A percentile compares a stretch with the other conserved stretches of the same genome.
Conservation (phyloP, 2,113 vertebrate species). For the Hyla sarda region DNA sequence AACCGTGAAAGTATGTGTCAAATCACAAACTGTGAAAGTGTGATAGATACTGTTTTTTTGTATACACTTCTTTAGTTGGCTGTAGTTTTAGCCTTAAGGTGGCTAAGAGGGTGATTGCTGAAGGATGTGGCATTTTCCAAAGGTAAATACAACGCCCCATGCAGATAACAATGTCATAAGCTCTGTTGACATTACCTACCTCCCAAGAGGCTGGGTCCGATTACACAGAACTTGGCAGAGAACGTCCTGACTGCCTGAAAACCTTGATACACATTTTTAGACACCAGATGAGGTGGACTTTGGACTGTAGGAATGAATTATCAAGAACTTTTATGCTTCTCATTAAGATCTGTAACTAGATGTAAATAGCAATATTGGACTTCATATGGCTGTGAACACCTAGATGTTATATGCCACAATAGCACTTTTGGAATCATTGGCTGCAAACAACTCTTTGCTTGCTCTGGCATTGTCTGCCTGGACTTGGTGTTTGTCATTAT, state of each 20-base stretch:
- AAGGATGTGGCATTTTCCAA: constrained; percentile 69
- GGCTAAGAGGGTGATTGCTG: constrained; percentile 63
- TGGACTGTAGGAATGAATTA: neutral
- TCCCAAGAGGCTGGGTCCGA: constrained; percentile 61
- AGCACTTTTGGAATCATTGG: neutral
- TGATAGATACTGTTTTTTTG: neutral
- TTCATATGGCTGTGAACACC: neutral
- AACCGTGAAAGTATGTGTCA: neutral
- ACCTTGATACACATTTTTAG: constrained; percentile 40
- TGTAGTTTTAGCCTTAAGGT: constrained; percentile 38
- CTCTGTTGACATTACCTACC: constrained; percentile 65
- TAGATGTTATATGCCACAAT: neutral
- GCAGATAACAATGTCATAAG: constrained; percentile 50
- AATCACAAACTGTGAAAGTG: no score
- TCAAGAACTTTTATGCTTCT: neutral
- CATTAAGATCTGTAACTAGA: neutral
- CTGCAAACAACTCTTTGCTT: neutral
- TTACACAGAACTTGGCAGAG: constrained; percentile 54
- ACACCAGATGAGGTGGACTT: constrained; percentile 13
- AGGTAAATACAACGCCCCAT: constrained; percentile 65
- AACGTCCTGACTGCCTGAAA: constrained; percentile 48
- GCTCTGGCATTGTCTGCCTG: neutral
- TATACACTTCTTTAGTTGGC: neutral
- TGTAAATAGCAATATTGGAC: neutral
- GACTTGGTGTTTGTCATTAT: neutral